Evolutionary conservation across 2,113 vertebrate genomes (phyloP), one percentile per base, ranked within the genome.

Genomic region (Mus spicilegus): DNA sequence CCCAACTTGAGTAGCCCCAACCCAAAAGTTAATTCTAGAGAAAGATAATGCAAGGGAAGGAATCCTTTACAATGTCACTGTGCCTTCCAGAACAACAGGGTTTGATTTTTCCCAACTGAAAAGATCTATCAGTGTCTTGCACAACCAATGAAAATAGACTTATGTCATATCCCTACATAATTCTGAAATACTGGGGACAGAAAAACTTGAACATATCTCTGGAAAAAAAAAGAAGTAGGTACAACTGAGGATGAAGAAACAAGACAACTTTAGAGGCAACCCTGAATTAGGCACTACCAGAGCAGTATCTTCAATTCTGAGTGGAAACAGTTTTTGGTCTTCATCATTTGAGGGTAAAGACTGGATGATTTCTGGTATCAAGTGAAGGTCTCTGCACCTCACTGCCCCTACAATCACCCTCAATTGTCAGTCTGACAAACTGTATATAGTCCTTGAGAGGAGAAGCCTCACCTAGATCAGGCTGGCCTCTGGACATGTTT

Each of bases 1-100:
- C 20, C 30, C 78, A 89, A 39, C 14, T 7, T 72, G 51, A 91
- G 56, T 77, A 78, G 26, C 78, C 33, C 51, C 46, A 85, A 92
- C 63, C 26, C n/a, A 58, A 97, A 78, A 73, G 56, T 33, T 33
- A 87, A 36, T 46, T 93, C 30, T 39, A 87, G 36, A 94, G 97
- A 96, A 85, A 91, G n/a, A 86, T 93, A 93, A 65, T 7, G 63
- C 30, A 67, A 51, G 56, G 72, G 63, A 75, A 70, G 39, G 24
- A 87, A 84, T 75, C 24, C 49, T 69, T 89, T 89, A 56, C 86
- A 77, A 51, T 17, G 87, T 20, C 2, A 72, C 28, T 42, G 56
- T 1, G 20, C 70, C 70, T 81, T 92, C 82, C 17, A 93, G 39
- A 82, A 81, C 7, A 28, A 22, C 95, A 91, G 75, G 28, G 10